Base-by-base conservation (phyloP, 1,140 invertebrate genomes). In the Polyergus mexicanus region DNA sequence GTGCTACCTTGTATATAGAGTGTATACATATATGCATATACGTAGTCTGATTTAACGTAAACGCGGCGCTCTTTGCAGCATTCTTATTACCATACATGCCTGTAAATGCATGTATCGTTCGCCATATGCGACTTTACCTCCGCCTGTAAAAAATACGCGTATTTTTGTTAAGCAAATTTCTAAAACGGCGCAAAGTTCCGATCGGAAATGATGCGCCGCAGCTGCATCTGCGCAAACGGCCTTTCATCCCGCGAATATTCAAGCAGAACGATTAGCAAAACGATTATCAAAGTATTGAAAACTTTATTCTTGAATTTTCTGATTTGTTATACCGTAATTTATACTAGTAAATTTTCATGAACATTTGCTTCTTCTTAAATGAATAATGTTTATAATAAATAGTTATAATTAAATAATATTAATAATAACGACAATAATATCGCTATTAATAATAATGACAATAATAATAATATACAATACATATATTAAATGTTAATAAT, bases 51-150 rank as follows among this genome's bases (percentile, higher is more conserved):
- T 22, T 56, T 51, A 32, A 54, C 25, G 19, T 22, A 75, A 86
- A 88, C 76, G 78, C 38, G 41, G 71, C 81, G 88, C 60, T 83
- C 62, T 78, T 89, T 84, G 86, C 4, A 63, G 74, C 85, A 41
- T 87, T 90, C 88, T 84, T 80, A 90, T 90, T 89, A 90, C 51
- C 78, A 86, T 63, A 44, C 58, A 66, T 78, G 84, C 54, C 86
- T 89, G 77, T 66, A 89, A 84, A 89, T 78, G 51, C 69, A 28
- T 25, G 3, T 41, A 58, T 85, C 25, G 84, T 19, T 41, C 38
- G 35, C 16, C 56, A 54, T 62, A 51, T 63, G 51, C 28, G 69
- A 54, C 69, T 86, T 88, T 89, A 89, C 87, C 81, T 84, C n/a
- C 19, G 35, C 19, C 28, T 25, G 58, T 62, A 54, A 83, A 54